Evolutionary conservation across 2,797 vertebrate species (phyloP), one percentile per base, ranked within the genome.

Genomic region (Cephalopachus bancanus): DNA sequence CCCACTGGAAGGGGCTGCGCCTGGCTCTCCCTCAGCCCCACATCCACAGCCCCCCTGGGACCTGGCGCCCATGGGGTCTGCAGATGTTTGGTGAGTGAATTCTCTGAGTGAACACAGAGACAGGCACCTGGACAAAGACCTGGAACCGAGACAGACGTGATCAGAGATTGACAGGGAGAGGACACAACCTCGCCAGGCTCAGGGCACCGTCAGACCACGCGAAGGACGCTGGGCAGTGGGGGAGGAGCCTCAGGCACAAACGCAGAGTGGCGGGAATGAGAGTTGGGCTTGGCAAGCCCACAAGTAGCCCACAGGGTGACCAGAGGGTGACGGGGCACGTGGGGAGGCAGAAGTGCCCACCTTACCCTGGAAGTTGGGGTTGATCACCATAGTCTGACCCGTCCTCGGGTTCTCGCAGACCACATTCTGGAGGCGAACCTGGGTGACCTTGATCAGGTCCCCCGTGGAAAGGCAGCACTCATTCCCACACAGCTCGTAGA

Each of bases 381-480:
- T 97, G 7, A 99, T 97, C 69, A 99, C 99, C n/a, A 97, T 98
- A 16, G 57, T 98, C 6, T 98, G 97, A 19, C 98, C 98, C 0
- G 98, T 99, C 75, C 83, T 86, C 0, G 97, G 55, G 10, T 99
- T 98, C 86, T 99, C 95, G 53, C 99, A 99, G 83, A 95, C 79
- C 22, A 99, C 98, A 1, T 98, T 99, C 49, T 98, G 83, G 9
- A 99, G 98, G 22, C 98, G 96, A 22, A 99, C 49, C 4, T 83
- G 93, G 30, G 98, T 98, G 44, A 99, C 95, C 98, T 99, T 99
- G 57, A 99, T 94, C 64, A 99, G 97, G 98, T 99, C 99, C 1
- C 99, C 99, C 0, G 99, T 99, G 10, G 99, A 99, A 80, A 99
- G 99, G 96, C 99, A 99, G 79, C 99, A 99, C 90, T 99, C 99